Evolutionary conservation across 1,140 invertebrate genomes (phyloP).

Genomic region (Helicoverpa armigera): DNA sequence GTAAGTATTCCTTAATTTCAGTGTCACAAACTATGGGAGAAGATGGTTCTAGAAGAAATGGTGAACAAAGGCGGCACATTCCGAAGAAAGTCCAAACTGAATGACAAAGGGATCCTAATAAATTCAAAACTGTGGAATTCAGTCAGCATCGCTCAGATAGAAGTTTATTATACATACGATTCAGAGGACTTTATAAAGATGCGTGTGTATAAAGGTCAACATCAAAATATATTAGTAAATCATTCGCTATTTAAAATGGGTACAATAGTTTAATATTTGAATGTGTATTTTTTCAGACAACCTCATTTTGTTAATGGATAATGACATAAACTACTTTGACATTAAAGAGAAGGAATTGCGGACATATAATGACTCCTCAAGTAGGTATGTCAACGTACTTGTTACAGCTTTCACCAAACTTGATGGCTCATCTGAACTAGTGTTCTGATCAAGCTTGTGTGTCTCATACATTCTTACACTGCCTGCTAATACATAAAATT

Average conservation of each 20-base stretch:
- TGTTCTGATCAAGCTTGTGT: no score
- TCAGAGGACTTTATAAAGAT: not conserved
- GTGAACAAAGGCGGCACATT: slow-evolving; percentile 5
- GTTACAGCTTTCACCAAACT: no score
- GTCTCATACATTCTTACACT: no score
- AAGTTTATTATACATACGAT: not conserved
- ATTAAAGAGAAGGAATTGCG: not conserved
- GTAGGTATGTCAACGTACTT: not conserved
- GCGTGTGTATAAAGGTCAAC: slow-evolving; percentile 31
- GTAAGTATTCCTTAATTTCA: not conserved
- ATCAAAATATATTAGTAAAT: no score
- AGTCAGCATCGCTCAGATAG: not conserved
- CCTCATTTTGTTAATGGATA: not conserved
- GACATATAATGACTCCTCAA: not conserved
- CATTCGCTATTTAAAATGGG: no score
- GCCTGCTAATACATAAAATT: no score
- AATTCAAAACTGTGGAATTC: slow-evolving; percentile 6
- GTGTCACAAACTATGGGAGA: slow-evolving; percentile 9
- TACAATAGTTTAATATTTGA: not conserved
- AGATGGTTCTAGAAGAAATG: slow-evolving; percentile 9
- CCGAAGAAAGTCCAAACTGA: not conserved
- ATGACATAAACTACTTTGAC: not conserved
- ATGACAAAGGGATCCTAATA: not conserved
- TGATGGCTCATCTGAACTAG: no score
- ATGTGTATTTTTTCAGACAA: slow-evolving; percentile 7